A percentile compares a stretch with the other conserved stretches of the same genome.
These are phyloP conservation scores for Pachyramphus minor DNA, from an alignment of 2,113 vertebrate species.

Conservation along the genomic window DNA sequence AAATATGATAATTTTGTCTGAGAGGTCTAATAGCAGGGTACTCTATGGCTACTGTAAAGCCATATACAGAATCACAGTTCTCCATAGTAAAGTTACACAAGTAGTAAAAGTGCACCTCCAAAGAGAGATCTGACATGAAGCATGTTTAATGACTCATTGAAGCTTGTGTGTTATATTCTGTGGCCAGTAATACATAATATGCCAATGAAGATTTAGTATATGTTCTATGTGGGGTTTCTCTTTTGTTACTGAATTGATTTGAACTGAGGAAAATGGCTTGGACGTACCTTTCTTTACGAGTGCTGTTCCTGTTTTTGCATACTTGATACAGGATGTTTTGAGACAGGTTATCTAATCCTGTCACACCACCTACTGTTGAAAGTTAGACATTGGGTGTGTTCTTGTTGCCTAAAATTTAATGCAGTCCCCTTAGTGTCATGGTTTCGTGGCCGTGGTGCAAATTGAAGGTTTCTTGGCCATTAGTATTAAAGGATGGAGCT, in stretches of 20 bases:
- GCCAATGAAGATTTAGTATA: neutral
- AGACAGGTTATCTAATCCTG: neutral
- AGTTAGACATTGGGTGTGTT: neutral
- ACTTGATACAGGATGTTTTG: neutral
- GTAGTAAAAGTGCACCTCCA: neutral
- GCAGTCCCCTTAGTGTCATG: neutral
- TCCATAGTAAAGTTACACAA: neutral
- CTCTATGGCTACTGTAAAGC: neutral
- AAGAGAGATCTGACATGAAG: neutral
- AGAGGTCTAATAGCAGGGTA: neutral
- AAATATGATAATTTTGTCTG: neutral
- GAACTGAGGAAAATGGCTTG: neutral
- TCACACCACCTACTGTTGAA: slow-evolving; percentile 62
- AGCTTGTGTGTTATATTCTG: neutral
- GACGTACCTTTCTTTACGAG: neutral
- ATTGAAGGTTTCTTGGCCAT: neutral
- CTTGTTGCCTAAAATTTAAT: neutral
- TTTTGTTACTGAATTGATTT: neutral
- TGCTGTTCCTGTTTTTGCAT: accelerated
- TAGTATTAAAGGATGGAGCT: neutral
- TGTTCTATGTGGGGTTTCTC: neutral
- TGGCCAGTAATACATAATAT: neutral
- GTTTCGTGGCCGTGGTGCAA: neutral
- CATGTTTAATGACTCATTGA: neutral
- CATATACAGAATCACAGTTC: neutral